phyloP scores from a whole-genome alignment of 2,888 invertebrate species.

The Itoplectis maculator region DNA sequence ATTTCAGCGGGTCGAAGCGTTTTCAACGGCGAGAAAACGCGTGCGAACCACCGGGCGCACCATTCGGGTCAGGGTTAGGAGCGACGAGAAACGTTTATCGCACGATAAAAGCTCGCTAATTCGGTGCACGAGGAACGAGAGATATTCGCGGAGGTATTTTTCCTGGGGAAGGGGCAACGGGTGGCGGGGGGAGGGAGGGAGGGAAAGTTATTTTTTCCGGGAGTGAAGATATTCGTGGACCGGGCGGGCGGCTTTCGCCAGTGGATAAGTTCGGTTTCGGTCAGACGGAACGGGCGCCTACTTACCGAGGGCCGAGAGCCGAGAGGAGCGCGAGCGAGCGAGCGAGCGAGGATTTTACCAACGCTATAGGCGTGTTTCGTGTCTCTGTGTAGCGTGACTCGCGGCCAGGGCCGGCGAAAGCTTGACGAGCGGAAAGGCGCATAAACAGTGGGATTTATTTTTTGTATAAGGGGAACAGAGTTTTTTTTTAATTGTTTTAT shows the following conservation, averaged over 20 bases:
- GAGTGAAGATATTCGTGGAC: not conserved
- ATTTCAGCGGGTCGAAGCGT: no score
- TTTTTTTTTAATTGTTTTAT: no score
- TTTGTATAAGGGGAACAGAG: no score
- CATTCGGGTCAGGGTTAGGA: constrained; percentile 1
- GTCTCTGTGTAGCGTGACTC: not conserved
- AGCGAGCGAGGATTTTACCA: constrained; percentile 28
- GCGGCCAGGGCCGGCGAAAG: not conserved
- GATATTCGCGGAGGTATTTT: not conserved
- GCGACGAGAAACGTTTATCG: no score
- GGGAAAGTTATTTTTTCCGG: no score
- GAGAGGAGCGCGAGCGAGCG: no score
- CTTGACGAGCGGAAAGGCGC: no score
- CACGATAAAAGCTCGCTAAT: no score
- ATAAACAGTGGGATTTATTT: no score
- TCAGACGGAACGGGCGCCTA: constrained; percentile 42
- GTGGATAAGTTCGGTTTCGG: constrained; percentile 44
- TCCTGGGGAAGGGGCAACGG: not conserved
- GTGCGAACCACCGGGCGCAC: no score
- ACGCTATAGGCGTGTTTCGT: constrained; percentile 31
- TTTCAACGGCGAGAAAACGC: not conserved
- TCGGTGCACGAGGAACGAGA: no score
- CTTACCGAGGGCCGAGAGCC: constrained; percentile 32
- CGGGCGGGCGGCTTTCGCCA: not conserved
- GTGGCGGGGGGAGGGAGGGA: no score